A percentile compares a stretch with the other conserved stretches of the same genome.
These are phyloP conservation scores for Sclerodermus sp. DNA, from an alignment of 2,888 invertebrate genomes.

Conservation along the genomic window DNA sequence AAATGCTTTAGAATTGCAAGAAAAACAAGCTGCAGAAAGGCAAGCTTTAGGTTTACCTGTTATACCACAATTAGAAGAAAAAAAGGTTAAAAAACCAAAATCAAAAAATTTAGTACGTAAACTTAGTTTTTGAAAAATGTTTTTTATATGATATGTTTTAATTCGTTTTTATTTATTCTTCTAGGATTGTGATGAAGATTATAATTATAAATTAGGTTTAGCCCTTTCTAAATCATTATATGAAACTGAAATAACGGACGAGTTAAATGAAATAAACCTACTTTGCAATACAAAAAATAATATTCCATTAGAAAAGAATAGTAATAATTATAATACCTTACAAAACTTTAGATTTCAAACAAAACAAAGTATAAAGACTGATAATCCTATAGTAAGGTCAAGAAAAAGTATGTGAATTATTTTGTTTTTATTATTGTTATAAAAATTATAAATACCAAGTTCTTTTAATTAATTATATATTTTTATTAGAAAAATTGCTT, in stretches of 20 bases:
- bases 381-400: constrained; percentile 11
- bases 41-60: constrained; percentile 53
- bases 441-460: too few relatives aligned
- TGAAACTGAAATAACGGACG: constrained; percentile 47
- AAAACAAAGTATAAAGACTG: constrained; percentile 20
- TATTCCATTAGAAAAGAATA: constrained; percentile 19
- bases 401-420: constrained; percentile 15
- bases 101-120: too few relatives aligned
- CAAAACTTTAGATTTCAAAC: constrained; percentile 50
- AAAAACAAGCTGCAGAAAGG: constrained; percentile 54
- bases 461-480: neutral
- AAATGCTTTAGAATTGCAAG: constrained; percentile 52
- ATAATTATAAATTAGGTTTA: constrained; percentile 55
- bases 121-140: too few relatives aligned
- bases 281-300: constrained; percentile 14
- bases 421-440: neutral
- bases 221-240: constrained; percentile 58
- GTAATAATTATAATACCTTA: constrained; percentile 34
- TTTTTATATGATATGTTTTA: neutral
- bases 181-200: constrained; percentile 37
- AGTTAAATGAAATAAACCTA: constrained; percentile 32
- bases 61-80: constrained; percentile 39
- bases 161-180: neutral
- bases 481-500: constrained; percentile 30
- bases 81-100: constrained; percentile 20